phyloP scores from a whole-genome alignment of 2,797 vertebrate genomes.

The Psittacula echo region DNA sequence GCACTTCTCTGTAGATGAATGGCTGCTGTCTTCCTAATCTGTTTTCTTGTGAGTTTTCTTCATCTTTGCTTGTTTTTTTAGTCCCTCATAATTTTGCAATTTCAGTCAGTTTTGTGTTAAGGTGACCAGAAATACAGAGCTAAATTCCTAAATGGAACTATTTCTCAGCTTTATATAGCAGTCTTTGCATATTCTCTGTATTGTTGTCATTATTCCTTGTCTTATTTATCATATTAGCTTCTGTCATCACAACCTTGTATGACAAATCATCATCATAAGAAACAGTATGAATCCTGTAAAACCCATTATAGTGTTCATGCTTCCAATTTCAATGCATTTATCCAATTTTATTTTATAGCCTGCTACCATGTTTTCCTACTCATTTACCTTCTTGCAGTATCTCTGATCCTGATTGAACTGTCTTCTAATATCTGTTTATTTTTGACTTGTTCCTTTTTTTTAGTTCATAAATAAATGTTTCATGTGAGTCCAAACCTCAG shows the following conservation, averaged over 20 bases:
- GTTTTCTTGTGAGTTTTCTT: neutral
- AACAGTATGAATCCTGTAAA: neutral
- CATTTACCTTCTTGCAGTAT: neutral
- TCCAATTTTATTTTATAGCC: neutral
- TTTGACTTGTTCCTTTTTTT: neutral
- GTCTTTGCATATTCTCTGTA: neutral
- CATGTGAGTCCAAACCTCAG: neutral
- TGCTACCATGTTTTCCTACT: neutral
- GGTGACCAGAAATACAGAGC: neutral
- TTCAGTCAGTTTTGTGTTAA: neutral
- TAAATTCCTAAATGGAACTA: neutral
- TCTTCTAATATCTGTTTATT: neutral
- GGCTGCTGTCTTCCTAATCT: neutral
- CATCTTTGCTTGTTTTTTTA: neutral
- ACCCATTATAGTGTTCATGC: neutral
- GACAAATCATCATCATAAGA: neutral
- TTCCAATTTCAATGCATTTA: neutral
- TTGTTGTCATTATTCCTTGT: neutral
- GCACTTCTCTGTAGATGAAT: neutral
- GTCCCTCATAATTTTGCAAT: neutral
- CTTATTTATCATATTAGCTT: neutral
- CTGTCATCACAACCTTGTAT: neutral
- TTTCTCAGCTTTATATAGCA: neutral
- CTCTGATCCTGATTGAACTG: neutral
- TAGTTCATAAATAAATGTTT: neutral